Base-by-base conservation (phyloP, 2,888 invertebrate genomes). In the Tromatobia lineatoria region DNA sequence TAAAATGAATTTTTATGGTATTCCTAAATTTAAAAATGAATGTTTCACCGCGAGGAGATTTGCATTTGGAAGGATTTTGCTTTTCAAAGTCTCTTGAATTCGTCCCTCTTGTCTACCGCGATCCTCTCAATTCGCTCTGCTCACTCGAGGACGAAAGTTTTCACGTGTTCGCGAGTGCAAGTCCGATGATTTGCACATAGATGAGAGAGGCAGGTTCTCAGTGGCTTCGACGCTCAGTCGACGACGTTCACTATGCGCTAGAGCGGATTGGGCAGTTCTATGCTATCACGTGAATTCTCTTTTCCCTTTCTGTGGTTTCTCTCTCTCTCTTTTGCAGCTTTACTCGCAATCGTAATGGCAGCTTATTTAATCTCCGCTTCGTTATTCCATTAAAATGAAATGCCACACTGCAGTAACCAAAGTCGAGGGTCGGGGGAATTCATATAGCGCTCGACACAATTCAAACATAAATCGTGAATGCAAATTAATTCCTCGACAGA, bases 121-220 rank as follows among this genome's bases (percentile, higher is more conserved):
- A 10, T 66, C 45, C 70, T 23, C 10, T 82, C 67, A 25, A 73
- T 73, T 67, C n/a, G 23, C 54, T 64, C 23, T 23, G 18, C 54
- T 74, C 45, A 20, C 50, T 78, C 38, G 54, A 13, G 23, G 34
- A 61, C 23, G n/a, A 66, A 54, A 73, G 25, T 75, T 76, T 52
- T 73, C 45, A 67, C 73, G 52, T 42, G 38, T 52, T 29, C 15
- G 54, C 29, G 13, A 38, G 20, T 20, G 52, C 25, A 47, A 66
- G 20, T 23, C 45, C 47, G 23, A 75, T 75, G 61, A 83, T 79
- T 64, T 79, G 64, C 82, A 75, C 70, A 75, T 70, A 75, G 57
- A 82, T 61, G 67, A 78, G 67, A 59, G 11, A 45, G 11, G 18
- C 52, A 7, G 18, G 45, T 61, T 3, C 18, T 59, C 38, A 11